Conservation (phyloP, 1,140 invertebrate genomes). For the Pseudomyrmex gracilis region DNA sequence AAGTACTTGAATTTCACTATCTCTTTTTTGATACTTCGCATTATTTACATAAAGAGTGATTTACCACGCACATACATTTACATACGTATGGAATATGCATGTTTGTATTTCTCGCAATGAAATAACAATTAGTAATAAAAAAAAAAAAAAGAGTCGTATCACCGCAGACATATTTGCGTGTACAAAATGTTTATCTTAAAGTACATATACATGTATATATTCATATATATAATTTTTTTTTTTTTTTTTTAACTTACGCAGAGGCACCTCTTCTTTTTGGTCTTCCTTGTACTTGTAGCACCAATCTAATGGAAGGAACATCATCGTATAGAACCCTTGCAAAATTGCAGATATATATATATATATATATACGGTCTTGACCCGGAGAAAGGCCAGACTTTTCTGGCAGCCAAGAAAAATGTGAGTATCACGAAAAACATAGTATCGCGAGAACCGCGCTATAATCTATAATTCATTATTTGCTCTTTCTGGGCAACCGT, state of each 20-base stretch:
- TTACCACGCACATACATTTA: background rate
- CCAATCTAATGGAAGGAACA: constrained; percentile 5
- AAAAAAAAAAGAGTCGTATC: background rate
- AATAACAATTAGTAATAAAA: constrained; percentile 14
- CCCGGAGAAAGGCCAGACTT: background rate
- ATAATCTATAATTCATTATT: background rate
- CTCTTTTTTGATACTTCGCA: background rate
- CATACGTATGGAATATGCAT: background rate
- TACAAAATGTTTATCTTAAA: no score
- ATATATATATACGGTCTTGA: background rate
- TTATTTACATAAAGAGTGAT: constrained; percentile 1
- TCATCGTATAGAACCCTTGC: constrained; percentile 3
- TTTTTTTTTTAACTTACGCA: background rate
- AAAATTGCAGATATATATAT: constrained; percentile 10
- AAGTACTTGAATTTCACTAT: constrained; percentile 23
- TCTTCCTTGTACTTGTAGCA: constrained; percentile 25
- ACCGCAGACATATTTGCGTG: background rate
- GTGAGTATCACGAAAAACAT: background rate
- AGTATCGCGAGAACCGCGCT: background rate
- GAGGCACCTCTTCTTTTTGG: constrained; percentile 21
- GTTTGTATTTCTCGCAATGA: background rate
- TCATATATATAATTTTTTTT: constrained; percentile 8
- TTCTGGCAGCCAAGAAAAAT: background rate
- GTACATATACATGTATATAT: no score
- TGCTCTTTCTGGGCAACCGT: background rate